A percentile compares a stretch with the other conserved stretches of the same genome.
These are phyloP conservation scores for Drosophila flavopinicola DNA, from an alignment of 2,888 invertebrate species.

Conservation along the genomic window DNA sequence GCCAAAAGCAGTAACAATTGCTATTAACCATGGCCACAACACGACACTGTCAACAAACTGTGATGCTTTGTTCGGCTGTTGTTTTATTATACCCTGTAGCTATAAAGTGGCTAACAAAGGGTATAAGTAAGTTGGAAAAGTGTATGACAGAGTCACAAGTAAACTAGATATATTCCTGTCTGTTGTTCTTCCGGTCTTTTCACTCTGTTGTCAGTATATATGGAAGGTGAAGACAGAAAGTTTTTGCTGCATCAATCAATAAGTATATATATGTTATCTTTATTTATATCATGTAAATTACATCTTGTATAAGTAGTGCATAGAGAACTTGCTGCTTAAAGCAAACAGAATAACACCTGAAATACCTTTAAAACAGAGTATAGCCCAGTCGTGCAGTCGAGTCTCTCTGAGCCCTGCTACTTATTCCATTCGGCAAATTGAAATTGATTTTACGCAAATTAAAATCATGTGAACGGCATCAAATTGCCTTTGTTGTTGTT, in stretches of 20 bases:
- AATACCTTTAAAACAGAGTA: too few species aligned
- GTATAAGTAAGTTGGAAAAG: not conserved
- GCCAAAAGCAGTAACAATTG: conserved; percentile 41
- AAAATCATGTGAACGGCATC: conserved; percentile 60
- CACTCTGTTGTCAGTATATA: too few species aligned
- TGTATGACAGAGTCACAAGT: too few species aligned
- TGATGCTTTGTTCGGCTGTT: conserved; percentile 24
- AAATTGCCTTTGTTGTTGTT: conserved; percentile 49
- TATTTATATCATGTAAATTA: too few species aligned
- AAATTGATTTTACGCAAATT: conserved; percentile 74
- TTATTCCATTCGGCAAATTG: conserved; percentile 49
- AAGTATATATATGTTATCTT: too few species aligned
- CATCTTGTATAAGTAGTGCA: too few species aligned
- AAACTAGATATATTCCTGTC: too few species aligned
- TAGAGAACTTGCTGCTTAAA: too few species aligned
- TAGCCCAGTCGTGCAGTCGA: not conserved
- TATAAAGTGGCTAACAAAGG: conserved; percentile 9
- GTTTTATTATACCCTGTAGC: conserved; percentile 25
- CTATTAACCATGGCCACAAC: conserved; percentile 56
- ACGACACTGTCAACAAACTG: conserved; percentile 47
- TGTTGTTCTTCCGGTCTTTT: too few species aligned
- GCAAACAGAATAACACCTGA: too few species aligned
- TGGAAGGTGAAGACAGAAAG: too few species aligned
- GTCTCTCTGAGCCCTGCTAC: not conserved
- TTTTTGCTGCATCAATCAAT: too few species aligned